A percentile compares a stretch with the other conserved stretches of the same genome.
Evolutionary conservation across 2,113 vertebrate species (phyloP).

Genomic region (Litocranius walleri): DNA sequence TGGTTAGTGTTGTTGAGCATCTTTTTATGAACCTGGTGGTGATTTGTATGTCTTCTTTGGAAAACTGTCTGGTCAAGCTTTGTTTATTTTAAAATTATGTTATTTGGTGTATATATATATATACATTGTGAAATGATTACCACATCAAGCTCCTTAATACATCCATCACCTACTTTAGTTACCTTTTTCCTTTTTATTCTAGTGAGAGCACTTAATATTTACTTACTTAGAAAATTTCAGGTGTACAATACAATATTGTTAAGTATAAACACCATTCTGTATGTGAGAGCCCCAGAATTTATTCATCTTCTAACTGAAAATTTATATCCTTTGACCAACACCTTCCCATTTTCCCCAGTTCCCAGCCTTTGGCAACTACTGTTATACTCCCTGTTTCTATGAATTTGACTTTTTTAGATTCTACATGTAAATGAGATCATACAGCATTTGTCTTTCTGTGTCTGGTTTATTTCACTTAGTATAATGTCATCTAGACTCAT

Average conservation of each 20-base stretch:
- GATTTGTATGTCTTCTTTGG: background rate
- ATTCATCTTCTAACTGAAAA: background rate
- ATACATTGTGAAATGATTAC: background rate
- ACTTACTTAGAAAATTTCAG: background rate
- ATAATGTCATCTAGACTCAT: background rate
- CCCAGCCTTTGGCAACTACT: background rate
- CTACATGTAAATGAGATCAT: background rate
- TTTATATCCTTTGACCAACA: background rate
- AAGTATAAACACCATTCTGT: background rate
- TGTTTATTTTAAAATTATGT: background rate
- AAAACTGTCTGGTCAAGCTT: background rate
- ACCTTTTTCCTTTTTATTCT: background rate
- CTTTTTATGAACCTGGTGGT: background rate
- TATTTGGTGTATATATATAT: background rate
- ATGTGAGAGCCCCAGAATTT: background rate
- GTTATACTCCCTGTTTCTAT: background rate
- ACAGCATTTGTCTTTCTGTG: background rate
- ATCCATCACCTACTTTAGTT: background rate
- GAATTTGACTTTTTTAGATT: background rate
- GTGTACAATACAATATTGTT: background rate
- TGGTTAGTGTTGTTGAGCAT: background rate
- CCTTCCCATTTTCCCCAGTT: background rate
- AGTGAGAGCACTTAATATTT: background rate
- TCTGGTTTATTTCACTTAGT: background rate
- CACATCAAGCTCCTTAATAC: background rate